Base-by-base conservation (phyloP, 64 coral and sea anemone genomes). In the Acropora tenuis region DNA sequence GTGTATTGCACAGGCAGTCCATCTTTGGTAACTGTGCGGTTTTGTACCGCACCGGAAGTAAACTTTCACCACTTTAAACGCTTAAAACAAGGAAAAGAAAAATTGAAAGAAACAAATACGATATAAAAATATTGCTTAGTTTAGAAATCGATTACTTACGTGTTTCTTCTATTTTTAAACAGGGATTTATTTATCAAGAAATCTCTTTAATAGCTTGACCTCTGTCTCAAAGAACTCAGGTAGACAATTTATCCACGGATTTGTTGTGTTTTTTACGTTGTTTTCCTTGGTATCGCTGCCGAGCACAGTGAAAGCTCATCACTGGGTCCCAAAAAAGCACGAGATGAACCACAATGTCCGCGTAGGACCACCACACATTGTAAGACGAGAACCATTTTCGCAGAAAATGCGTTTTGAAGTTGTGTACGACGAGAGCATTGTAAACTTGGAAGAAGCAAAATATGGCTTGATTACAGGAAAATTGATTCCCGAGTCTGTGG, bases 371-470 rank as follows among this genome's bases (percentile, higher is more conserved):
- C 63, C 80, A 12, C 92, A 97, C 40, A 75, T 89, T 42, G 58
- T 94, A 17, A 91, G 45, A 90, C 77, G 67, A 8, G 73, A 97
- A 75, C 75, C 89, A n/a, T 88, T 94, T 69, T 94, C 88, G 43
- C 88, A 96, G 67, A 89, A 93, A 86, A 88, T 99, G 89, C 91
- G 97, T 42, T 99, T 99, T 55, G 93, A 96, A 50, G 94, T 99
- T 59, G 84, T 95, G 1, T 99, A 96, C 58, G 97, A 99, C 59
- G 74, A 88, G 4, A 99, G 97, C 41, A 87, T 96, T 15, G 60
- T 83, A 42, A 47, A 92, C 5, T 89, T 99, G 43, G 82, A 48
- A 2, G 44, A 46, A 19, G 74, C 58, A 3, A 96, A 93, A 18
- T 78, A 78, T 52, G 78, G 87, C 2, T 89, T 99, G 46, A 89